Evolutionary conservation across 2,888 invertebrate species (phyloP), one percentile per base, ranked within the genome.

Genomic region (Sesia apiformis): DNA sequence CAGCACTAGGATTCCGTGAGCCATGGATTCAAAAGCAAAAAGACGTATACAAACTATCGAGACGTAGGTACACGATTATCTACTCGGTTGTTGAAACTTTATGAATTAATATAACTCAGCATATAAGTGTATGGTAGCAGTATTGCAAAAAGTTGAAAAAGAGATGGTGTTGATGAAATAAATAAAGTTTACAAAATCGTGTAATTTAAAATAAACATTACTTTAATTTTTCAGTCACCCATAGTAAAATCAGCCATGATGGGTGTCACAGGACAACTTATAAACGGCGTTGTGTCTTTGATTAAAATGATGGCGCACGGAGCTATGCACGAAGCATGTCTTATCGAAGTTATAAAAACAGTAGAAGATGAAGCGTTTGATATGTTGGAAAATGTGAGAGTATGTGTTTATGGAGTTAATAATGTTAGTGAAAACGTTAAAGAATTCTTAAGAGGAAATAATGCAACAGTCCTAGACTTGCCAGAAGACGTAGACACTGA

Each of bases 291-390:
- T 0, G 80, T 85, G 3, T 77, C 76, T 2, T 63, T 89, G 3
- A 86, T 87, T 0, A 88, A 87, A 52, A 63, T 83, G 4, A 83
- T 89, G 82, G 87, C 88, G 0, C 88, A 88, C 40, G 87, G 88
- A 3, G 88, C 88, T 0, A 88, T 88, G 88, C 88, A 88, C n/a
- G 88, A 89, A 65, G 88, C 88, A 0, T 89, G 88, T 51, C 83
- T 89, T 2, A 86, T 89, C 5, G 88, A 89, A 74, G 88, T 88
- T 0, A 74, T 87, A 38, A 81, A 72, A 59, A 72, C 76, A 2
- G 75, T 83, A 1, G 84, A 88, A 74, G 84, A 87, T 4, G 84
- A 87, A 63, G 86, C 85, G 0, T 68, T 79, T 4, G 52, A 60
- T 43, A 53, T 88, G 0, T 59, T 86, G 0, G 64, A 68, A 46